A percentile compares a stretch with the other conserved stretches of the same genome.
Evolutionary conservation across 2,113 vertebrate genomes (phyloP).

Genomic region (Cynoglossus semilaevis): DNA sequence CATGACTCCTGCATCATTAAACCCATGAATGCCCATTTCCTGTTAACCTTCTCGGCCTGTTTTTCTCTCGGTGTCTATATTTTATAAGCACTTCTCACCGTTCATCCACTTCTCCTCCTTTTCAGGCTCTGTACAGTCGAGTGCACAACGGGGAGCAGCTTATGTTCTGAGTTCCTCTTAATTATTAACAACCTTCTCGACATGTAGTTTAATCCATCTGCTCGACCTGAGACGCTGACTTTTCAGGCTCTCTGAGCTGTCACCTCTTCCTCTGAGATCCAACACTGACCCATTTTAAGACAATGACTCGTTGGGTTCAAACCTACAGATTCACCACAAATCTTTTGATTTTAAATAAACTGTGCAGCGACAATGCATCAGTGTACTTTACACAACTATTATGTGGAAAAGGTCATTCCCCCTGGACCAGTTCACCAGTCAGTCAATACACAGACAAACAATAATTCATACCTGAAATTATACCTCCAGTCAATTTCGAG

Average conservation of each 20-base stretch:
- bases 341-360: no score
- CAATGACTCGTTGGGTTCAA: no score
- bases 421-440: no score
- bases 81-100: constrained; percentile 64
- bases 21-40: constrained; percentile 42
- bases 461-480: no score
- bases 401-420: no score
- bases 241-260: constrained; percentile 36
- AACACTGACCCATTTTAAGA: constrained; percentile 41
- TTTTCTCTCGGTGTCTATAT: constrained; percentile 67
- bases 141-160: constrained; percentile 66
- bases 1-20: constrained; percentile 29
- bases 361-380: no score
- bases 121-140: constrained; percentile 55
- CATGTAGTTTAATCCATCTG: constrained; percentile 54
- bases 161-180: constrained; percentile 60
- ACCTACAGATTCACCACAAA: no score
- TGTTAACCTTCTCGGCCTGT: constrained; percentile 46
- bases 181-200: constrained; percentile 63
- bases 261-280: constrained; percentile 30
- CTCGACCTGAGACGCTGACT: constrained; percentile 47
- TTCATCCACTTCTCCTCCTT: constrained; percentile 49
- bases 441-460: no score
- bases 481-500: no score
- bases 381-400: no score